Percentiles rank a stretch among this genome's conserved stretches.
phyloP scores from a whole-genome alignment of 2,888 invertebrate genomes.

The Caenorhabditis zanzibari region DNA sequence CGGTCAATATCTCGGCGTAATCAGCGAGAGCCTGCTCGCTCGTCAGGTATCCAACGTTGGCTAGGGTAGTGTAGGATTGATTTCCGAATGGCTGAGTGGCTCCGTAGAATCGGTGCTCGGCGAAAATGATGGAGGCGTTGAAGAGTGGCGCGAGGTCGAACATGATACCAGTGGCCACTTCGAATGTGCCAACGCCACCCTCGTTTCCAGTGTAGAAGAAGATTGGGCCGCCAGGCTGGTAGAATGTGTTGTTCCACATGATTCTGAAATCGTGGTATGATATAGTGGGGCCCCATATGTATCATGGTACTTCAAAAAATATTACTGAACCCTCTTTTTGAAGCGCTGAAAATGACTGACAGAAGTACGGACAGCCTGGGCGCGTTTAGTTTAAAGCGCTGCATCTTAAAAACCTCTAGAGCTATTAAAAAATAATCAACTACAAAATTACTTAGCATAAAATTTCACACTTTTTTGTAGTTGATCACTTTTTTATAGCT shows the following conservation, averaged over 20 bases:
- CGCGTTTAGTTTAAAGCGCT: no score
- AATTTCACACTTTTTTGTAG: no score
- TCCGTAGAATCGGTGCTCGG: constrained; percentile 97
- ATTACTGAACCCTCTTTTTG: neutral
- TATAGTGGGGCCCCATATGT: no score
- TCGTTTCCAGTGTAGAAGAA: constrained; percentile 97
- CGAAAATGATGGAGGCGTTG: constrained; percentile 91
- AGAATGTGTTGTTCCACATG: constrained; percentile 67
- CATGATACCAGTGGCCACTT: constrained; percentile 92
- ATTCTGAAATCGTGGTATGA: constrained; percentile 48
- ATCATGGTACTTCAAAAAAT: neutral
- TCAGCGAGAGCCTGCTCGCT: constrained; percentile 95
- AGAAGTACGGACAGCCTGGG: no score
- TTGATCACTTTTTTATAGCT: no score
- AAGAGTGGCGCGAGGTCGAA: constrained; percentile 92
- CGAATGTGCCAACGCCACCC: constrained; percentile 92
- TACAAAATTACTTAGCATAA: no score
- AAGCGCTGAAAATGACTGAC: no score
- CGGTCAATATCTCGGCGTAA: constrained; percentile 90
- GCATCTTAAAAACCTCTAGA: no score
- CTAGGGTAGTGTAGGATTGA: constrained; percentile 71
- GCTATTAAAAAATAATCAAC: no score
- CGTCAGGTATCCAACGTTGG: constrained; percentile 88
- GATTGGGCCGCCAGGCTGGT: constrained; percentile 87
- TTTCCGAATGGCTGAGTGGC: constrained; percentile 88